phyloP scores from a whole-genome alignment of 2,113 vertebrate genomes.

The Callipepla squamata region DNA sequence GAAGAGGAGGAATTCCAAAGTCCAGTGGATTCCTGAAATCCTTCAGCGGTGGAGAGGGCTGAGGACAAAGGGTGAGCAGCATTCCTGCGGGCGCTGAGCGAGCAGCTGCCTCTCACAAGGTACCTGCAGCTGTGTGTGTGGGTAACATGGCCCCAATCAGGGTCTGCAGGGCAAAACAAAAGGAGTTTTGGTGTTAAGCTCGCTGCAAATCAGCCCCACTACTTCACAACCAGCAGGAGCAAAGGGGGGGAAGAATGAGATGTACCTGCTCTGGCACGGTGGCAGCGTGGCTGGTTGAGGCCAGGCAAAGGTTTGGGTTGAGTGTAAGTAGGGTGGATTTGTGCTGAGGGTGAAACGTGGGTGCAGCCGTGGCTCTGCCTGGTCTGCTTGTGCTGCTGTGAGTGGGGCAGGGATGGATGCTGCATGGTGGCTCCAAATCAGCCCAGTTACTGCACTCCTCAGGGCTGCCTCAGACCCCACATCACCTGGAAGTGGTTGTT shows the following conservation, averaged over 20 bases:
- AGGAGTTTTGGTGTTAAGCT: no score
- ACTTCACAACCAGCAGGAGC: no score
- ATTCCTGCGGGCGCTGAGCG: rapidly evolving
- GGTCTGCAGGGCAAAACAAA: neutral
- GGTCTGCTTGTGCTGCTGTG: neutral
- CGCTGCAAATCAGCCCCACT: neutral
- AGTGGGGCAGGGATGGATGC: neutral
- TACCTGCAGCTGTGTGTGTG: rapidly evolving
- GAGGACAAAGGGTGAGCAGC: neutral
- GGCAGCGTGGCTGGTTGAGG: rapidly evolving
- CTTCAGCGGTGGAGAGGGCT: neutral
- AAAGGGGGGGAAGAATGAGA: neutral
- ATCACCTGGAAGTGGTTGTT: neutral
- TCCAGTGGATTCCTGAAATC: neutral
- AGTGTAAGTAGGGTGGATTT: neutral
- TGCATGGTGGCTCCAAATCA: rapidly evolving
- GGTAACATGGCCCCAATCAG: rapidly evolving
- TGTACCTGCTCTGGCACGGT: neutral
- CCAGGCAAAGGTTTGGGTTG: neutral
- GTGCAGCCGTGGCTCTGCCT: neutral
- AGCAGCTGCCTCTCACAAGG: neutral
- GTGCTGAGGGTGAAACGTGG: neutral
- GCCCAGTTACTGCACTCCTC: rapidly evolving
- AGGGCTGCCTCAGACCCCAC: neutral
- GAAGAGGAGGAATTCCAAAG: neutral